Evolutionary conservation across 1,140 invertebrate species (phyloP).

Genomic region (Diabrotica virgifera): DNA sequence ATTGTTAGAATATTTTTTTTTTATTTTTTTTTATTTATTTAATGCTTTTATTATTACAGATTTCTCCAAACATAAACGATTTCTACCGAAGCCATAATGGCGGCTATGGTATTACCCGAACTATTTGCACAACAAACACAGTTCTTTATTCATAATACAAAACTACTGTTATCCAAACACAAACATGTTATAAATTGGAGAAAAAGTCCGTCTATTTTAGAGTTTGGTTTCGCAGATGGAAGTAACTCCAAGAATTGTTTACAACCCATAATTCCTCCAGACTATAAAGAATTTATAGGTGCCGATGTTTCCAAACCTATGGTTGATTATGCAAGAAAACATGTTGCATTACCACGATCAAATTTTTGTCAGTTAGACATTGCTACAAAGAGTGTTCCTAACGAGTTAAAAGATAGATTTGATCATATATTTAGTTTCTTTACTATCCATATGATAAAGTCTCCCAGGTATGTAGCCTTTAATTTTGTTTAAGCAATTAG

Average conservation of each 20-base stretch:
- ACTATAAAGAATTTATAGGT: constrained; percentile 10
- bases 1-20: no score
- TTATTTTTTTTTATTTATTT: no score
- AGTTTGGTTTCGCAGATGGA: constrained; percentile 8
- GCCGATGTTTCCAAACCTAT: not conserved
- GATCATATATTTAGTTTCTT: constrained; percentile 9
- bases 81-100: no score
- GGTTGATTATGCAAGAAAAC: not conserved
- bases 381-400: not conserved
- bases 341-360: no score
- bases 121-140: no score
- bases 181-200: constrained; percentile 10
- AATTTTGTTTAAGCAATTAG: no score
- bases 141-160: no score
- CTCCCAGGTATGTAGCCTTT: not conserved
- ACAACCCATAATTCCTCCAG: not conserved
- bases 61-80: no score
- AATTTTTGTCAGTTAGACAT: constrained; percentile 4
- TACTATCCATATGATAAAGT: constrained; percentile 5
- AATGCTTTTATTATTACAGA: no score
- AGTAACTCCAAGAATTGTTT: constrained; percentile 6
- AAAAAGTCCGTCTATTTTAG: constrained; percentile 1
- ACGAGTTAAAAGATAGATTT: not conserved
- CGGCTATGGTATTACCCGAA: no score
- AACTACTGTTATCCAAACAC: not conserved